Evolutionary conservation across 2,888 invertebrate genomes (phyloP), one percentile per base, ranked within the genome.

Genomic region (Boloria euphrosyne): DNA sequence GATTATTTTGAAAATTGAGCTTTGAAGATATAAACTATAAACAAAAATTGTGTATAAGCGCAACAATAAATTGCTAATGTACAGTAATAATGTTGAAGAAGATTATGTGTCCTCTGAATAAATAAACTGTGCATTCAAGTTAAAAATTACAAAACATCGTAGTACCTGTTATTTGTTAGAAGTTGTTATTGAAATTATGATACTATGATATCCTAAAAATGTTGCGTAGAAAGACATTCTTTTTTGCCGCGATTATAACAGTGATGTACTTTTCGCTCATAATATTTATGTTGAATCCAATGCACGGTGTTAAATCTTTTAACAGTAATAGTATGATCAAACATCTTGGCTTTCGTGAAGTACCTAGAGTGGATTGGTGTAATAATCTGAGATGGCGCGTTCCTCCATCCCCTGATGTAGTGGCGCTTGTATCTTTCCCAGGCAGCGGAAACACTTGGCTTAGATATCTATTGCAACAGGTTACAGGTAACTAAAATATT

Each of bases 371-470:
- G 14, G 81, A 80, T 22, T 94, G 94, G 94, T 94, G 94, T 74
- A 86, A 90, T 69, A 90, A 92, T 59, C 78, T 94, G 53, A 86
- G 81, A 43, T 93, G 81, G 82, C 78, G 77, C 46, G 85, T 90
- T 0, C 93, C 94, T 0, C 93, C 93, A 13, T 88, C 92, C 1
- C 69, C 76, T 0, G 75, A 84, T 13, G 88, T 93, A 10, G 93
- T 94, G 0, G 96, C 96, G 0, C 85, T 97, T 44, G 96, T 95
- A 0, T 96, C 96, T 0, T 96, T 95, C 82, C 97, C 96, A 5
- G 96, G 96, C n/a, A 96, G 96, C 79, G 96, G 96, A 0, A 97
- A 97, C 80, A 96, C 96, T 22, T 97, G 97, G 97, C 85, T 97
- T 16, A 86, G 97, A 65, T 96, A 96, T 81, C 85, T 97, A 51